Conservation (phyloP, 2,113 vertebrate genomes). For the Pollimyrus isidori region DNA sequence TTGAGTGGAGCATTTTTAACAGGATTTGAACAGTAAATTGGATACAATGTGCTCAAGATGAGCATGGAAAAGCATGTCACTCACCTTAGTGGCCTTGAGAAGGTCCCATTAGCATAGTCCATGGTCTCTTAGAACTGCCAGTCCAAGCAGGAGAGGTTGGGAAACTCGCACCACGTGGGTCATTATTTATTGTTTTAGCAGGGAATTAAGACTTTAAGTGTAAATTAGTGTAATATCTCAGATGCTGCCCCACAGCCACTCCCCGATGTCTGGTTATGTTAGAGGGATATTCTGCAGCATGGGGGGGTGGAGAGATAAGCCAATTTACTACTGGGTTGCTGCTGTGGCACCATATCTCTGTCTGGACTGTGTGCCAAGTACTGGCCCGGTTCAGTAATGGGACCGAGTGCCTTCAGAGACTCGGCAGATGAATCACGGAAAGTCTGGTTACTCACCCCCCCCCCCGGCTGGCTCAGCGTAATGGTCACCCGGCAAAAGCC, state of each 20-base stretch:
- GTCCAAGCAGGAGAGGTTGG: not conserved
- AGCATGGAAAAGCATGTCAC: not conserved
- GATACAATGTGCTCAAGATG: not conserved
- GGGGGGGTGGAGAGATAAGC: not conserved
- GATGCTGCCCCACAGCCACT: not conserved
- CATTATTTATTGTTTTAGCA: not conserved
- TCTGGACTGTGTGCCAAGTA: not conserved
- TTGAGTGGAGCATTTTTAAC: not conserved
- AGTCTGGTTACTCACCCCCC: not conserved
- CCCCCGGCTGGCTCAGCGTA: not conserved
- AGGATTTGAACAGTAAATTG: not conserved
- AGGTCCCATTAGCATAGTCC: not conserved
- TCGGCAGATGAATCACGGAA: not conserved
- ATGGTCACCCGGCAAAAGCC: not conserved
- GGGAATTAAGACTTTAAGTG: not conserved
- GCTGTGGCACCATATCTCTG: not conserved
- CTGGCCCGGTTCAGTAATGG: not conserved
- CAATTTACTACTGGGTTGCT: not conserved
- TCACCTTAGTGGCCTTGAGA: not conserved
- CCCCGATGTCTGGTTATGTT: not conserved
- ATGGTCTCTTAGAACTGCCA: not conserved
- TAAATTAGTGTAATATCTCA: not conserved
- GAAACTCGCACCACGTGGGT: not conserved
- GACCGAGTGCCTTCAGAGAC: not conserved
- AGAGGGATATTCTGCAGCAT: not conserved